Conservation (phyloP, 2,113 vertebrate species). For the Pontoporia blainvillei region DNA sequence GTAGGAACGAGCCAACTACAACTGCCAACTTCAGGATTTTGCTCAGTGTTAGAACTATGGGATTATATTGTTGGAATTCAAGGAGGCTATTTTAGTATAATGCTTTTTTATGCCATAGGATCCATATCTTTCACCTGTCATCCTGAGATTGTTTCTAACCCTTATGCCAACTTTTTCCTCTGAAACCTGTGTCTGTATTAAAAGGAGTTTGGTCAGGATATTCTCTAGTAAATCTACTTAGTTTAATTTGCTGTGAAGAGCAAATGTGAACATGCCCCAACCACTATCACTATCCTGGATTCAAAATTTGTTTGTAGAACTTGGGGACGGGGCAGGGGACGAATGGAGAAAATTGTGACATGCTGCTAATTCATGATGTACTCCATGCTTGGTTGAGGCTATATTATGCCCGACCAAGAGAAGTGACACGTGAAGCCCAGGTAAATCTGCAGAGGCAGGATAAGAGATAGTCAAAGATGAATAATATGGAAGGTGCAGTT, state of each 20-base stretch:
- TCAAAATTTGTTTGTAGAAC: not conserved
- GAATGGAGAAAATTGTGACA: not conserved
- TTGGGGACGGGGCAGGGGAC: fast-evolving
- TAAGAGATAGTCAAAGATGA: not conserved
- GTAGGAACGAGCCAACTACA: not conserved
- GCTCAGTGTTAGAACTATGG: not conserved
- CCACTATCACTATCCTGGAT: not conserved
- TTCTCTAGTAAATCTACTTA: not conserved
- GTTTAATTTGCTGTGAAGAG: not conserved
- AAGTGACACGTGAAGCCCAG: not conserved
- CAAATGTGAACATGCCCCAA: not conserved
- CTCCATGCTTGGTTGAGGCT: not conserved
- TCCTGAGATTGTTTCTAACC: not conserved
- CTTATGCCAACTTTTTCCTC: not conserved
- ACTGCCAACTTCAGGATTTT: not conserved
- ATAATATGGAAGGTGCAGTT: not conserved
- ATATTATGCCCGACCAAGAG: not conserved
- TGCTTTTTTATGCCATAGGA: not conserved
- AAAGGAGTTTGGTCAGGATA: not conserved
- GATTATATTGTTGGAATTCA: not conserved
- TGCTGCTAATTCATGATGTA: not conserved
- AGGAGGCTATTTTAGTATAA: not conserved
- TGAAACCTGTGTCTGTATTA: not conserved
- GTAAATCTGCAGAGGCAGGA: not conserved
- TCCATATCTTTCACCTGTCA: not conserved